Evolutionary conservation across 35 echinoderm and acorn worm species (phyloP).

Genomic region (Patiria miniata): DNA sequence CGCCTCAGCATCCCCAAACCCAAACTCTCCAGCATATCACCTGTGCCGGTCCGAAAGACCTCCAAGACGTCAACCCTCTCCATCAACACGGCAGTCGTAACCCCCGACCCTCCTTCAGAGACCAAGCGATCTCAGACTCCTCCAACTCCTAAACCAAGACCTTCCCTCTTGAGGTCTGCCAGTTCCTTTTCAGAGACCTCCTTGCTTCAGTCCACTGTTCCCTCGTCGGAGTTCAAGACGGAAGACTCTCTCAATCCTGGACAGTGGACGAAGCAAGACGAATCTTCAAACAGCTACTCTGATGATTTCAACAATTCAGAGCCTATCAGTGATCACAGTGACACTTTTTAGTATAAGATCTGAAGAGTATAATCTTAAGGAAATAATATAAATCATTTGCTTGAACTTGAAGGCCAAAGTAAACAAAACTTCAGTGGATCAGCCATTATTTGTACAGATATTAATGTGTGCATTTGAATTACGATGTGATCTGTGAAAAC

Average conservation of each 20-base stretch:
- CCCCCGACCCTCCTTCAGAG: background rate
- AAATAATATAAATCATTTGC: too few species aligned
- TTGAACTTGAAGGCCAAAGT: too few species aligned
- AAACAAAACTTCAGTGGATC: too few species aligned
- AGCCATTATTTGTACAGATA: too few species aligned
- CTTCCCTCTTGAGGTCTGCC: background rate
- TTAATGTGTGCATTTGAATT: too few species aligned
- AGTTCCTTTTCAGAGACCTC: conserved; percentile 43
- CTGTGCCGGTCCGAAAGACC: conserved; percentile 27
- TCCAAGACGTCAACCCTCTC: conserved; percentile 8
- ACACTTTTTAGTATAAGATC: background rate
- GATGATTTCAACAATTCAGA: conserved; percentile 48
- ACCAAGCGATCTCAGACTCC: background rate
- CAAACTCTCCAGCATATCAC: conserved; percentile 51
- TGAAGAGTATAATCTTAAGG: too few species aligned
- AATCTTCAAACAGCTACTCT: conserved; percentile 26
- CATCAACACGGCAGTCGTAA: background rate
- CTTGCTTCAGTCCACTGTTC: background rate
- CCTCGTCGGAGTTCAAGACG: conserved; percentile 19
- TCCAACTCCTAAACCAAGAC: conserved; percentile 56
- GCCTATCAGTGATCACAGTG: conserved; percentile 36
- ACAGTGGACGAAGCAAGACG: conserved; percentile 5
- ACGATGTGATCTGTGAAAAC: too few species aligned
- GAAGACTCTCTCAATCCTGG: conserved; percentile 5
- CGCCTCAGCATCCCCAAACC: conserved; percentile 50